Evolutionary conservation across 2,113 vertebrate genomes (phyloP), one percentile per base, ranked within the genome.

Genomic region (Pipra filicauda): DNA sequence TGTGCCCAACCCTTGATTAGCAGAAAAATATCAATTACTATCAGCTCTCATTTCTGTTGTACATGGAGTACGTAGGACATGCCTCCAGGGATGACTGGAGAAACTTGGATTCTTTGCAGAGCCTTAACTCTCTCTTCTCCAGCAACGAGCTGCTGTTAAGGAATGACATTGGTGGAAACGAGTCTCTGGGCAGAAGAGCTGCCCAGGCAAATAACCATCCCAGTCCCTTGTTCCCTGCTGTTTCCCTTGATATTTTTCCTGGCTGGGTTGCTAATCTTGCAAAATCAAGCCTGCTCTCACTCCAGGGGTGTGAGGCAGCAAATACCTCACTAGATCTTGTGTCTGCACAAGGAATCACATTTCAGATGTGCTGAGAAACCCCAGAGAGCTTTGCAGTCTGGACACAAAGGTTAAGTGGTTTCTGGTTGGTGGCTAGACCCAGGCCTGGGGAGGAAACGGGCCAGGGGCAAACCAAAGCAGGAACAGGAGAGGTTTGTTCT

Each of bases 11-110:
- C 37, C 46, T 75, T 89, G 83, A 93, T 91, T 79, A 92, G 61
- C 39, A 72, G 39, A 54, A 88, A 93, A 96, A 91, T 46, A 81
- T 19, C 49, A 92, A 35, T 92, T 88, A 81, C 65, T 54, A 89
- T 41, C 48, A 46, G 24, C 21, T 84, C 44, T 67, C 24, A 44
- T 58, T 89, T 79, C 85, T 95, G 43, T 54, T 80, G 67, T 73
- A 54, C 28, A 9, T 26, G 0, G 9, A 91, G 41, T 44, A 80
- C 67, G 0, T n/a, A 84, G 88, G 87, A 96, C 59, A 31, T 33
- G 37, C 26, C 86, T 16, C 65, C 54, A 62, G 92, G 70, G 86
- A 78, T 65, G 88, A 86, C 57, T 93, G 51, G 14, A 69, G 92
- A 80, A 92, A 92, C 80, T 94, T 65, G 33, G 49, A 43, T 80